Evolutionary conservation across 2,113 vertebrate genomes (phyloP).

Genomic region (Bubo scandiacus): DNA sequence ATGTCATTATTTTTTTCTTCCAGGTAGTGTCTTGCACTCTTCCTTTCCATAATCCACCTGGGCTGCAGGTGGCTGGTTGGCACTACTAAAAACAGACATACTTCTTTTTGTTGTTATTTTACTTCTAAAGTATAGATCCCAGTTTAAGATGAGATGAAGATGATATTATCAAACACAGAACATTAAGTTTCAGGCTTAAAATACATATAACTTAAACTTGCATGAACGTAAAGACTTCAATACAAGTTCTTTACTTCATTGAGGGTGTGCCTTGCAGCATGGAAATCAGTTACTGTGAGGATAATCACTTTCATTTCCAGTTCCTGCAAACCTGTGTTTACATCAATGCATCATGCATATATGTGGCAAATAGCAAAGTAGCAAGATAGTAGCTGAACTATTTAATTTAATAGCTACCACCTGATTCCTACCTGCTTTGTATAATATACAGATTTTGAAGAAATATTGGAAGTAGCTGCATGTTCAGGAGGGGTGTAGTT

Average conservation of each 20-base stretch:
- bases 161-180: not conserved
- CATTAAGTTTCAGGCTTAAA: not conserved
- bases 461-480: not conserved
- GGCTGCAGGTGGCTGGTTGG: not conserved
- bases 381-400: not conserved
- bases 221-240: not conserved
- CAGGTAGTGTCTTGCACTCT: not conserved
- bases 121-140: not conserved
- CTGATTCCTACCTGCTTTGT: not conserved
- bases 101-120: not conserved
- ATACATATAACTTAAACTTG: not conserved
- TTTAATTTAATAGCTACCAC: not conserved
- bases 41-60: not conserved
- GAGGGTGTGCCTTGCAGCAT: not conserved
- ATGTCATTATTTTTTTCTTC: not conserved
- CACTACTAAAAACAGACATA: not conserved
- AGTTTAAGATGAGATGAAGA: not conserved
- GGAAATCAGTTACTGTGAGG: not conserved
- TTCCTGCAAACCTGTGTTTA: not conserved
- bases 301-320: not conserved
- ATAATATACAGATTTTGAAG: not conserved
- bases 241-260: not conserved
- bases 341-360: not conserved
- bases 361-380: not conserved
- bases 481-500: not conserved